These are phyloP conservation scores for Ceratothoa steindachneri DNA, from an alignment of 2,888 invertebrate species.

Conservation along the genomic window DNA sequence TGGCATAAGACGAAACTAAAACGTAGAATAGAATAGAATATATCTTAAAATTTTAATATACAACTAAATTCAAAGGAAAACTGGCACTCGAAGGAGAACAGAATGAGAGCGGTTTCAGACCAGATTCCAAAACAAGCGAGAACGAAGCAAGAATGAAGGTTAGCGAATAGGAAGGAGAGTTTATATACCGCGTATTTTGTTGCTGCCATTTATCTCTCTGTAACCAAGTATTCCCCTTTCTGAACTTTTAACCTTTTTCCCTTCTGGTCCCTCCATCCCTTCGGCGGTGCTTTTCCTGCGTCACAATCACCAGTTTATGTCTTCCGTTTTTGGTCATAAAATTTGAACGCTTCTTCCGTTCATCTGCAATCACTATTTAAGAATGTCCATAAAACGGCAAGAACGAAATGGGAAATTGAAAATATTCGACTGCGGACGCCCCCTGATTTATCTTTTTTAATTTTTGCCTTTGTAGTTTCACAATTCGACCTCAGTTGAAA, in stretches of 20 bases:
- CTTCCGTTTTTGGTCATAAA: slow-evolving; percentile 10
- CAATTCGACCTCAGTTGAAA: too few species aligned
- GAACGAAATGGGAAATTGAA: neutral
- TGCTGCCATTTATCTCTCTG: neutral
- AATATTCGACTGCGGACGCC: neutral
- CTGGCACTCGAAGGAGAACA: too few species aligned
- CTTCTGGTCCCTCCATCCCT: neutral
- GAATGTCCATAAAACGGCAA: neutral
- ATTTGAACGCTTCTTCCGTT: slow-evolving; percentile 13
- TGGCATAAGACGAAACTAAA: too few species aligned
- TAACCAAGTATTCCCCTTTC: slow-evolving; percentile 1
- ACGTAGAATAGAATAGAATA: too few species aligned
- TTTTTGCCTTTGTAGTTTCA: too few species aligned
- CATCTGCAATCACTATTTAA: neutral
- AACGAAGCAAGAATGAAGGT: too few species aligned
- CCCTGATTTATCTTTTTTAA: neutral
- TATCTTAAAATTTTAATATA: too few species aligned
- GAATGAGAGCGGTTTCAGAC: too few species aligned
- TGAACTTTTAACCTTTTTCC: neutral
- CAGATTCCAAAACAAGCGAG: too few species aligned
- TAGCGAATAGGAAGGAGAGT: too few species aligned
- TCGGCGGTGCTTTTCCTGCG: neutral
- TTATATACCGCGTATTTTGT: neutral
- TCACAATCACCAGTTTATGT: slow-evolving; percentile 5
- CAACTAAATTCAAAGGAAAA: too few species aligned